Evolutionary conservation across 2,113 vertebrate genomes (phyloP), one percentile per base, ranked within the genome.

Genomic region (Gorsachius goisagi): DNA sequence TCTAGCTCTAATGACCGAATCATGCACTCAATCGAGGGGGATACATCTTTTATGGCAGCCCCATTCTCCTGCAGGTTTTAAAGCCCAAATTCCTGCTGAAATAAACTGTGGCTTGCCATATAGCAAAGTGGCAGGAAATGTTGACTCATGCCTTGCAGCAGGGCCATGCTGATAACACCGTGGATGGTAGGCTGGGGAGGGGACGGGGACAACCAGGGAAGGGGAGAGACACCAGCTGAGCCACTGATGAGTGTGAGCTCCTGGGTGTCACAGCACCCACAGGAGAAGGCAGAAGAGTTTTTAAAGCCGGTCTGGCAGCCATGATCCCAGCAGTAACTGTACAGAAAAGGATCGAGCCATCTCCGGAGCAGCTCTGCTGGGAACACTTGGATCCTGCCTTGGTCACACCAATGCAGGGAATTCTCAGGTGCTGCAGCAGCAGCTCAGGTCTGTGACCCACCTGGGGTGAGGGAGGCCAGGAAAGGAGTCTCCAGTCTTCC

Each of bases 101-200:
- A 77, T 9, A 58, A 83, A 85, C 82, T 26, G 58, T 58, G 45
- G 58, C 52, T 33, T 24, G 6, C 39, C 45, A 22, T 12, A 9
- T 0, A 89, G 63, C 33, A 4, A 50, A 83, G 55, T 6, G 68
- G 26, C 79, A 92, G 75, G 52, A 88, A 66, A 45, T 10, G 30
- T 64, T 72, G 72, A 12, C 53, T 88, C 35, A 16, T 39, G 26
- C 41, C 47, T 71, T 20, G n/a, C 82, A 52, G 14, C 26, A 27
- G 37, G 33, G 52, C 50, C 13, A 0, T 24, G 67, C 49, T 68
- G 69, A n/a, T 53, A 17, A 21, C 0, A 0, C 45, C 49, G 55
- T 22, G 60, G 73, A 47, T 79, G 58, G 39, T 1, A 11, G 32
- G 33, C 33, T 24, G 55, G 22, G 64, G 13, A 49, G 55, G 32